phyloP scores from a whole-genome alignment of 2,797 vertebrate genomes.

The Eidolon dupreanum region DNA sequence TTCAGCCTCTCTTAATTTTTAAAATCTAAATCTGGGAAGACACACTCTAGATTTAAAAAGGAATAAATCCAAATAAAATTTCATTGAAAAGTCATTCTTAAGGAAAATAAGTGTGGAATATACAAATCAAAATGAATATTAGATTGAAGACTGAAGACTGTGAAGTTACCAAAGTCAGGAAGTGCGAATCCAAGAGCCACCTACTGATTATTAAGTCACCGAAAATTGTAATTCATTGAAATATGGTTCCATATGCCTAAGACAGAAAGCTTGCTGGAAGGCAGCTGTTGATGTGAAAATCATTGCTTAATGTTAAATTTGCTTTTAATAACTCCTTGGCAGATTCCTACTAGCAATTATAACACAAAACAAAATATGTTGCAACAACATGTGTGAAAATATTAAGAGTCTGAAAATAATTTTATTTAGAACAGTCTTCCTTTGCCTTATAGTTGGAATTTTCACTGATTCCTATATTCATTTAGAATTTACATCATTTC shows the following conservation, averaged over 20 bases:
- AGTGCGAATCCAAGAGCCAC: conserved; percentile 43
- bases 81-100: not conserved
- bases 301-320: conserved; percentile 57
- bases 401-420: not conserved
- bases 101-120: not conserved
- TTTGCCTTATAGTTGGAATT: not conserved
- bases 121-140: conserved; percentile 22
- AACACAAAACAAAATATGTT: not conserved
- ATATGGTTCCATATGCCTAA: conserved; percentile 46
- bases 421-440: not conserved
- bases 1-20: not conserved
- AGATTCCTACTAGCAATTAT: conserved; percentile 1
- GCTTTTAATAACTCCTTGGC: conserved; percentile 54
- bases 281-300: conserved; percentile 63
- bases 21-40: not conserved
- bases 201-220: conserved; percentile 51
- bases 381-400: not conserved
- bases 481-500: not conserved
- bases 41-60: not conserved
- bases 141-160: conserved; percentile 40
- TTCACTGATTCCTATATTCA: not conserved
- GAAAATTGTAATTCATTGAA: conserved; percentile 62
- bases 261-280: conserved; percentile 53
- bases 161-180: conserved; percentile 46
- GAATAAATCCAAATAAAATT: not conserved